Evolutionary conservation across 2,113 vertebrate species (phyloP), one percentile per base, ranked within the genome.

Genomic region (Bolborhynchus lineola): DNA sequence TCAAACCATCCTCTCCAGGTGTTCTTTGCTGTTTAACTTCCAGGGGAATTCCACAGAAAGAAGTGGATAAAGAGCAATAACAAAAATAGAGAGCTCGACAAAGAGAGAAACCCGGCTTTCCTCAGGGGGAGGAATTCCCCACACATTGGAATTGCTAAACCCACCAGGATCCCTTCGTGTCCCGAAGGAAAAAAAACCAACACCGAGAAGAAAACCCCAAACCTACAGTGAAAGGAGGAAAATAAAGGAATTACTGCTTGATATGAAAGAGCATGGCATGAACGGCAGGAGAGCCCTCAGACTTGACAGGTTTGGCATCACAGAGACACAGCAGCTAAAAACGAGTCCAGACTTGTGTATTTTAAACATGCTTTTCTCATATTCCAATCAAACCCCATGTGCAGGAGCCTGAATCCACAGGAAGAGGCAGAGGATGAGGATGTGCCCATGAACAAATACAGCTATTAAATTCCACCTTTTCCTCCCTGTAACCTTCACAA

Each of bases 401-500:
- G 11, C 13, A 41, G 39, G 29, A 64, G 46, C 53, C 75, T 41
- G 53, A 33, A 67, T 47, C 5, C 69, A 26, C 12, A 35, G 23
- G 8, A 74, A 14, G 11, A 74, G 33, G 11, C 55, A 64, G 21
- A 64, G 8, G 6, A 57, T 62, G 29, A 92, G 79, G 12, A 59
- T 1, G 18, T 1, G 0, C 19, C 46, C 52, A 35, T 20, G 35
- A 23, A 57, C 50, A 76, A 39, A 2, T 2, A 16, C 2, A 79
- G 18, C 11, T 33, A 31, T 9, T 11, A 49, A 72, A 63, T 35
- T 57, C n/a, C 57, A 17, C 21, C 11, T 72, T 82, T 76, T 69
- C 16, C 29, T 72, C 41, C 44, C 19, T 33, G 31, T 59, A 57
- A 26, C 12, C 25, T 21, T 29, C 6, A 19, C 44, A 77, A 72